Base-by-base conservation (phyloP, 2,888 invertebrate species). In the Drosophila barbarae region DNA sequence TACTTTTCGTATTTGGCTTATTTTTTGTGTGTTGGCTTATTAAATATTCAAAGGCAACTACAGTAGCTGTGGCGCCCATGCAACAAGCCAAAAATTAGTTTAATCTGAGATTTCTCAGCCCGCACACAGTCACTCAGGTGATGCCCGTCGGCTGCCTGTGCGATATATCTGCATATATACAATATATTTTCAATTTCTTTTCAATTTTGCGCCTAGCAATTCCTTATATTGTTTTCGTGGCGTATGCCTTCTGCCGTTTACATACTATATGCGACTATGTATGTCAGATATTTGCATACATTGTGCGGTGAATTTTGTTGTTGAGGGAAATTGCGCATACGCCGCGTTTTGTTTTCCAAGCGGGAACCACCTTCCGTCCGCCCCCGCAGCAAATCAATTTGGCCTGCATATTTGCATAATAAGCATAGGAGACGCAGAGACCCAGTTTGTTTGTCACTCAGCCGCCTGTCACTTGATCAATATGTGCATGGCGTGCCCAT, bases 391-490 rank as follows among this genome's bases (percentile, higher is more conserved):
- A 68, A 78, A 81, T 82, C 80, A 78, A 78, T 78, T 78, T 82
- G 72, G 77, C 66, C 64, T 65, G 77, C 83, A 77, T 72, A 79
- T 79, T 79, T 83, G 83, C 79, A 79, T 79, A 79, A 82, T 79
- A 83, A 74, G 78, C 73, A 74, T 35, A 21, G 56, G 58, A 68
- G 53, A 47, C 21, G 21, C 32, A n/a, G n/a, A 70, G 78, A 54
- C 79, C 53, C 76, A 76, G 74, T 76, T 73, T 79, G 83, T 80
- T 83, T 77, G 80, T 79, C 79, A 80, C 78, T 80, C 79, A 74
- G 83, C 69, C 80, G 83, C 72, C 80, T 76, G 79, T 77, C 79
- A 83, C 80, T 83, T 83, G 79, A 83, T 79, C 83, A 79, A 80
- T 80, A 83, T 83, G 83, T 76, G 79, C 76, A 83, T 83, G 68